Percentiles rank a stretch among this genome's conserved stretches.
These are phyloP conservation scores for Plebejus argus DNA, from an alignment of 2,888 invertebrate genomes.

Conservation along the genomic window DNA sequence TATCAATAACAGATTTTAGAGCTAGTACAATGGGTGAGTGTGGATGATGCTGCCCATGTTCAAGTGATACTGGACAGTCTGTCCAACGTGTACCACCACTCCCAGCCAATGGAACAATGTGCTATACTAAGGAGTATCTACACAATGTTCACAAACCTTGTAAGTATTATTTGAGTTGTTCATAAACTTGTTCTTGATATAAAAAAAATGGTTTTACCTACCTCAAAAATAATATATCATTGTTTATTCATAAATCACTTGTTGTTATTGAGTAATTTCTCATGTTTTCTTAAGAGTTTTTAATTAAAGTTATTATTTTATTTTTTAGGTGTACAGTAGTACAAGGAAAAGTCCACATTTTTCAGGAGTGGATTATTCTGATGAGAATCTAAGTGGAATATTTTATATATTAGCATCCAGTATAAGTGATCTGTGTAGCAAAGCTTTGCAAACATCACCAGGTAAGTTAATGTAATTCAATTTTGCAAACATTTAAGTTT, in stretches of 20 bases:
- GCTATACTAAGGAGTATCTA: conserved; percentile 60
- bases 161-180: conserved; percentile 40
- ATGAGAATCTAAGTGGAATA: conserved; percentile 47
- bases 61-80: conserved; percentile 55
- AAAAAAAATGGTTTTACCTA: neutral
- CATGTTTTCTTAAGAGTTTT: neutral
- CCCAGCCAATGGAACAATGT: conserved; percentile 62
- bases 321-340: conserved; percentile 50
- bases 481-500: no score
- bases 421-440: conserved; percentile 56
- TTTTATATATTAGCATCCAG: conserved; percentile 50
- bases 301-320: conserved; percentile 16
- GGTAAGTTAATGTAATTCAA: conserved; percentile 48
- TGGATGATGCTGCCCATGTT: conserved; percentile 55
- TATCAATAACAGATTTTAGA: conserved; percentile 57
- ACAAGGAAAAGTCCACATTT: conserved; percentile 48
- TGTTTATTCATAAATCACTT: neutral
- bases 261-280: neutral
- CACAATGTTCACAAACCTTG: conserved; percentile 67
- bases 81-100: conserved; percentile 54
- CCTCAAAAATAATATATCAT: neutral
- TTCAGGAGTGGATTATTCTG: conserved; percentile 34
- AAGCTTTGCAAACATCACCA: conserved; percentile 60
- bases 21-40: conserved; percentile 66
- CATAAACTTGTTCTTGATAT: neutral